Conservation (phyloP, 2,797 vertebrate species). For the Astyanax mexicanus region DNA sequence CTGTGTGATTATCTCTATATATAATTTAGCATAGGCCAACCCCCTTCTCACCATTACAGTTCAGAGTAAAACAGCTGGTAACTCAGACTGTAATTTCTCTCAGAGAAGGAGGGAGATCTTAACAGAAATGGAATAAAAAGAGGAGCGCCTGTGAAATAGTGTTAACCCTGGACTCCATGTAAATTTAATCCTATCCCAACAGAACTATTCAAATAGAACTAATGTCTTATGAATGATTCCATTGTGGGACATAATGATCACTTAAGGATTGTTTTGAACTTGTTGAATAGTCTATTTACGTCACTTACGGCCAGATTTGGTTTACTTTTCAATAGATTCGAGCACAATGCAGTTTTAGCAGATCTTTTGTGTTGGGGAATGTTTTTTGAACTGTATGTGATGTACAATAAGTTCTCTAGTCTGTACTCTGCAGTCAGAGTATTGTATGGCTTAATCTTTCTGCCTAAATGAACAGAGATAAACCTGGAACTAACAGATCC, state of each 20-base stretch:
- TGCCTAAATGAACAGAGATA: background rate
- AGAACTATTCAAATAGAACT: slow-evolving; percentile 6
- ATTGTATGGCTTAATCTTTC: slow-evolving; percentile 10
- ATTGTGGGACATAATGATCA: slow-evolving; percentile 28
- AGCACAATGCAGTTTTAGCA: background rate
- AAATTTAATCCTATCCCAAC: too few relatives aligned
- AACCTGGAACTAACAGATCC: background rate
- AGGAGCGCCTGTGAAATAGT: too few relatives aligned
- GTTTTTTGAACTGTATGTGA: background rate
- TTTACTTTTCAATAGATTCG: background rate
- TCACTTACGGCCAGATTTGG: background rate
- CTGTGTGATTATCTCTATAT: too few relatives aligned
- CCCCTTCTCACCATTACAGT: too few relatives aligned
- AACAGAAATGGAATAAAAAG: too few relatives aligned
- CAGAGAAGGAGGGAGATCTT: too few relatives aligned
- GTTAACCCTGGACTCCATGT: too few relatives aligned
- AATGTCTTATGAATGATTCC: background rate
- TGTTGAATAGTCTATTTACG: slow-evolving; percentile 11
- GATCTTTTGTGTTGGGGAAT: background rate
- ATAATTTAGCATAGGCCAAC: too few relatives aligned
- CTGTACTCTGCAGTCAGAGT: background rate
- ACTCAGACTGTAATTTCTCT: too few relatives aligned
- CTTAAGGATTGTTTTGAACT: slow-evolving; percentile 2
- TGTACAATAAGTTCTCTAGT: background rate
- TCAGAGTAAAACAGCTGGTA: too few relatives aligned